Percentiles rank a stretch among this genome's conserved stretches.
phyloP scores from a whole-genome alignment of 2,888 invertebrate genomes.

The Peribatodes rhomboidaria region DNA sequence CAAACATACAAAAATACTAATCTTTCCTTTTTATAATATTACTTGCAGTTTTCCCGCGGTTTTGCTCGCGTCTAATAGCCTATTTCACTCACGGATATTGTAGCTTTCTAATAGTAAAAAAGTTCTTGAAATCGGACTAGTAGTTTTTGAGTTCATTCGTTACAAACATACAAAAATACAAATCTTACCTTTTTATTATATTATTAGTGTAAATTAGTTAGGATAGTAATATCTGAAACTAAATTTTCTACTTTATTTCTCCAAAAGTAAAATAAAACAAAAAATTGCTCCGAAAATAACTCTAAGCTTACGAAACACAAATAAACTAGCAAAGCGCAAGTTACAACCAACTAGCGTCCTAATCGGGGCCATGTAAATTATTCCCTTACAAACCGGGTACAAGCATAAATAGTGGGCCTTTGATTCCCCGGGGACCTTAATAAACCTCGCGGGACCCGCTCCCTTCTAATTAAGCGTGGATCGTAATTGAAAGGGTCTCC shows the following conservation, averaged over 20 bases:
- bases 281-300: constrained; percentile 18
- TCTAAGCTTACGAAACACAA: constrained; percentile 1
- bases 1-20: no score
- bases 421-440: constrained; percentile 59
- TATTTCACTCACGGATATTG: no score
- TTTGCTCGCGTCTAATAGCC: no score
- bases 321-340: constrained; percentile 31
- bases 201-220: no score
- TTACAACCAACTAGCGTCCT: constrained; percentile 33
- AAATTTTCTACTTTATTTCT: background rate
- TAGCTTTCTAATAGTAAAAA: no score
- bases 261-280: constrained; percentile 11
- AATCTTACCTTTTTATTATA: no score
- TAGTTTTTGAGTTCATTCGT: no score
- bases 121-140: no score
- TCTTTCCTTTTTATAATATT: no score
- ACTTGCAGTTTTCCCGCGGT: no score
- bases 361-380: constrained; percentile 51
- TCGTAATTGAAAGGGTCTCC: constrained; percentile 70
- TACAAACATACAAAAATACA: no score
- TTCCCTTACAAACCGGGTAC: constrained; percentile 52
- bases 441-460: constrained; percentile 57
- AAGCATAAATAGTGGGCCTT: constrained; percentile 59
- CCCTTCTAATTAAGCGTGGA: constrained; percentile 70
- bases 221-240: no score